Evolutionary conservation across 2,113 vertebrate species (phyloP).

Genomic region (Hystrix brachyura): DNA sequence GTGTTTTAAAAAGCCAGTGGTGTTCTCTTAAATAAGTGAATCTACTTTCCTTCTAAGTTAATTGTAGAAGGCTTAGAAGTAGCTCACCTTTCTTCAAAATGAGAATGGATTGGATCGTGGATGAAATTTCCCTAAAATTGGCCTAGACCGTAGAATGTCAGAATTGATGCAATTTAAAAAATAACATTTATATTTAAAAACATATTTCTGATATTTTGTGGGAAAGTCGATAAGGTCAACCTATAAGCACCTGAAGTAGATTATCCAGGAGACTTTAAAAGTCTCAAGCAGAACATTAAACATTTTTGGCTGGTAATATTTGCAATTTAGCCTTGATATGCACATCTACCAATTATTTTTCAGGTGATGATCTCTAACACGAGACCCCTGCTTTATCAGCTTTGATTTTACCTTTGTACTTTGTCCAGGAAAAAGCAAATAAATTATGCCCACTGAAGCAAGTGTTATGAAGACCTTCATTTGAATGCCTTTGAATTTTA

Average conservation of each 20-base stretch:
- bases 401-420: background rate
- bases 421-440: background rate
- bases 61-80: background rate
- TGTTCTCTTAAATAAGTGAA: background rate
- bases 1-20: background rate
- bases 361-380: background rate
- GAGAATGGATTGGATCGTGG: background rate
- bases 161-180: constrained; percentile 50
- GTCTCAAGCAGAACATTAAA: background rate
- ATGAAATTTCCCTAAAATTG: constrained; percentile 43
- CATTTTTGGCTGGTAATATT: background rate
- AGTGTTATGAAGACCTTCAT: background rate
- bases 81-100: constrained; percentile 35
- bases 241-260: background rate
- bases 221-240: background rate
- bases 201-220: constrained; percentile 17
- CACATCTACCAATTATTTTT: background rate
- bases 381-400: background rate
- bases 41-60: constrained; percentile 36
- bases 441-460: background rate
- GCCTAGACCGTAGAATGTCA: constrained; percentile 25
- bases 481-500: constrained; percentile 50
- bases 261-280: background rate
- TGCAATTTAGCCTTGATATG: background rate
- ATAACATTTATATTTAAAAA: constrained; percentile 15